Conservation (phyloP, 2,888 invertebrate species). For the Stenotaenia linearis region DNA sequence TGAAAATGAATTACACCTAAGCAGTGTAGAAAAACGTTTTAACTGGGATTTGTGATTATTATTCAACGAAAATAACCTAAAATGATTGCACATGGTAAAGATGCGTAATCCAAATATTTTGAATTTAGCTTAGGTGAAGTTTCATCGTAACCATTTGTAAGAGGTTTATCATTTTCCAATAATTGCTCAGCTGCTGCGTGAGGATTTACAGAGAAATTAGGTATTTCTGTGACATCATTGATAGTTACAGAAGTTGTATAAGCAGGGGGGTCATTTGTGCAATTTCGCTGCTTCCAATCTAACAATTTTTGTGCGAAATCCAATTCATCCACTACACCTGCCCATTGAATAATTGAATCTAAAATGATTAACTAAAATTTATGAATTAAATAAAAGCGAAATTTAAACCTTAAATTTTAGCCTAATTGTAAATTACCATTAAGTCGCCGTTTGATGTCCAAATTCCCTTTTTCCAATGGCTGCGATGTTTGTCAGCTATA, state of each 20-base stretch:
- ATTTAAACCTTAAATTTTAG: not conserved
- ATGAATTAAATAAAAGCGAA: no score
- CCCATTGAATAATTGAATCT: constrained; percentile 49
- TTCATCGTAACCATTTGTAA: not conserved
- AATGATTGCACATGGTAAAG: constrained; percentile 31
- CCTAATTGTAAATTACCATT: constrained; percentile 41
- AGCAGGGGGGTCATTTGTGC: constrained; percentile 44
- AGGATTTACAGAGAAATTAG: not conserved
- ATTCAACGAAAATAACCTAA: no score
- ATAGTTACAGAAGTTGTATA: constrained; percentile 44
- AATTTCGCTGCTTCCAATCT: constrained; percentile 45
- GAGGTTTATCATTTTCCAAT: not conserved
- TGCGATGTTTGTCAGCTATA: constrained; percentile 45
- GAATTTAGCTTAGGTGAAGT: not conserved
- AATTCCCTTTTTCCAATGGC: constrained; percentile 46
- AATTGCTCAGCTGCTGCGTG: not conserved
- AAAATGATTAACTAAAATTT: constrained; percentile 46
- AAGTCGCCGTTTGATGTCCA: constrained; percentile 49
- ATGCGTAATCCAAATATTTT: constrained; percentile 27
- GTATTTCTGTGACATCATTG: constrained; percentile 42
- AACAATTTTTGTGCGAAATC: constrained; percentile 47
- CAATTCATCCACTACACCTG: constrained; percentile 49
- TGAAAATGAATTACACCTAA: constrained; percentile 37
- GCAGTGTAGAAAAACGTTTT: not conserved
- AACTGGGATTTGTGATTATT: no score